Evolutionary conservation across 2,113 vertebrate genomes (phyloP).

Genomic region (Mus musculus): DNA sequence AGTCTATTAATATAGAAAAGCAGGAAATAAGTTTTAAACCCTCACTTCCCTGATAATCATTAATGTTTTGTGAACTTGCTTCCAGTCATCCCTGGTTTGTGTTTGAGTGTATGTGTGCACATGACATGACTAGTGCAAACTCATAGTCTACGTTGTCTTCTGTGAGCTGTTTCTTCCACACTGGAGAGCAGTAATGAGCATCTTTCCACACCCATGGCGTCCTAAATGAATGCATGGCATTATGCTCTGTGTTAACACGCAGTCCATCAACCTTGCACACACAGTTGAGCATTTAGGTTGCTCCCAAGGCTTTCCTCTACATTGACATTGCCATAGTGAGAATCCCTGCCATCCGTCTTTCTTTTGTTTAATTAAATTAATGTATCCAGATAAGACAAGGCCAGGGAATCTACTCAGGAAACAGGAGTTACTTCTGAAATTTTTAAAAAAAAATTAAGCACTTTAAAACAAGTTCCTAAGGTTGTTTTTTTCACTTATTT

Average conservation of each 20-base stretch:
- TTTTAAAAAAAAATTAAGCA: neutral
- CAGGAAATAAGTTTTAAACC: slow-evolving; percentile 62
- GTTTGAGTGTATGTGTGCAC: neutral
- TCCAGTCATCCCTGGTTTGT: neutral
- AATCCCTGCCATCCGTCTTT: neutral
- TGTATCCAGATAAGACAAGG: slow-evolving; percentile 37
- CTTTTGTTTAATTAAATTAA: neutral
- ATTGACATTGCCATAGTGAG: neutral
- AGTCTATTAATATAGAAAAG: slow-evolving; percentile 60
- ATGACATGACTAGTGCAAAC: neutral
- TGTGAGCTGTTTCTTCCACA: slow-evolving; percentile 34
- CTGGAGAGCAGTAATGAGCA: neutral
- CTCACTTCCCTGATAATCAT: slow-evolving; percentile 30
- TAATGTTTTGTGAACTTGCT: slow-evolving; percentile 20
- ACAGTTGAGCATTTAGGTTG: neutral
- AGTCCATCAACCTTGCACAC: neutral
- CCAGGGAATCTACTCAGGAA: neutral
- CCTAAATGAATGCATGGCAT: slow-evolving; percentile 5
- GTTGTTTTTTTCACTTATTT: neutral
- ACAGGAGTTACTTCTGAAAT: neutral
- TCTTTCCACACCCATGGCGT: slow-evolving; percentile 30
- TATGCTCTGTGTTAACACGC: neutral
- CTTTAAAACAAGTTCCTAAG: neutral
- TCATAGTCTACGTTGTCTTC: neutral
- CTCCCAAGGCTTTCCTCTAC: neutral